Evolutionary conservation across 1,140 invertebrate genomes (phyloP), one percentile per base, ranked within the genome.

Genomic region (Amyelois transitella): DNA sequence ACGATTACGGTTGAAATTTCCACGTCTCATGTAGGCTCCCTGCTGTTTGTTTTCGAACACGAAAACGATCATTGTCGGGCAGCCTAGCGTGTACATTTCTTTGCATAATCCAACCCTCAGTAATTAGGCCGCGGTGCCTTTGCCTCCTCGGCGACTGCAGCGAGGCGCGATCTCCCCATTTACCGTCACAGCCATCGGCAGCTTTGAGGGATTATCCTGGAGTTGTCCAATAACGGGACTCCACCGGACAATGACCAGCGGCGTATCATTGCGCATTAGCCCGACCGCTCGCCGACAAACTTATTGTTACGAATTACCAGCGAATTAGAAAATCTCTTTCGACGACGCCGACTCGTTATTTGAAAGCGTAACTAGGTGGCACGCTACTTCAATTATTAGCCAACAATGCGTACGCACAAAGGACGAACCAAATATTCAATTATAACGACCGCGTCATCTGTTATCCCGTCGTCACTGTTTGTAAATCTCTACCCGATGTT

Each of bases 361-460:
- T 53, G 59, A 68, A 60, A 72, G 78, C 78, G 84, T 87, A 87
- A 77, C 81, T 85, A 87, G 84, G 84, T 87, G 84, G 84, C 84
- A 78, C 67, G 59, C 53, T 49, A 32, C 43, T 56, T 56, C 58
- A 68, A 66, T 62, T 59, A 63, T 19, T 47, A 56, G 18, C 22
- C 43, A 43, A 61, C 51, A 60, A 32, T 52, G 25, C 14, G 17
- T 25, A 12, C 8, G 14, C 21, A 38, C 14, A 24, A 48, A 48
- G 20, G 45, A 21, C 45, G 2, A 45, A 12, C 43, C 43, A 45
- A 47, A 54, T 43, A 53, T 28, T 50, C 43, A 54, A 48, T 48
- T 44, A 32, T 17, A 14, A 48, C 17, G 14, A 18, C n/a, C n/a
- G 8, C 28, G 38, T 32, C 51, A 45, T 53, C 25, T 43, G 19